phyloP scores from a whole-genome alignment of 2,888 invertebrate genomes.

The Lutraria lutraria region DNA sequence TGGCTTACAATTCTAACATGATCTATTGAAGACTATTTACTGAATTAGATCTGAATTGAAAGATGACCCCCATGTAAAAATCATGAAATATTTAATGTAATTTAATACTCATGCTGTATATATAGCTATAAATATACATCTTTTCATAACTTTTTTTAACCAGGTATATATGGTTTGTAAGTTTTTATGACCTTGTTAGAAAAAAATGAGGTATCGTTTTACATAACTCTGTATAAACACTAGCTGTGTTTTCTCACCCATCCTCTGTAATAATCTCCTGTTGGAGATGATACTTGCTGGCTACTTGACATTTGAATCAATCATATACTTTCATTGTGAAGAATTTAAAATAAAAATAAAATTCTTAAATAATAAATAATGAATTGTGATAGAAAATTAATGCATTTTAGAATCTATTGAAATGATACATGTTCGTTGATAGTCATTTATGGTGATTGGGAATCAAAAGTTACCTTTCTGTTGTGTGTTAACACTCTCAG shows the following conservation, averaged over 20 bases:
- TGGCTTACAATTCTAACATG: background rate
- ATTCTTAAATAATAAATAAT: no score
- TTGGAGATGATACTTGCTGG: background rate
- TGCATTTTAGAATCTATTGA: no score
- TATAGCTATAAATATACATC: background rate
- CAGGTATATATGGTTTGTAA: background rate
- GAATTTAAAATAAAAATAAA: no score
- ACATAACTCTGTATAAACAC: background rate
- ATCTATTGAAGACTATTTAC: background rate
- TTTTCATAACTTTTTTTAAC: background rate
- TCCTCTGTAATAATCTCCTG: background rate
- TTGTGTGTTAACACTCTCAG: background rate
- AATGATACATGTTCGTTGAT: background rate
- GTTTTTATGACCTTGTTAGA: constrained; percentile 7
- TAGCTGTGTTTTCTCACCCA: background rate
- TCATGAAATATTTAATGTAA: constrained; percentile 15
- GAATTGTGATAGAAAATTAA: no score
- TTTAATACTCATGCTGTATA: background rate
- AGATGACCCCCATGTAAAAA: background rate
- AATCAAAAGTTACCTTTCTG: background rate
- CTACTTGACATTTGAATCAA: background rate
- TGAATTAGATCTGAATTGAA: background rate
- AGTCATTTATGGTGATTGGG: background rate
- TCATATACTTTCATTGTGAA: background rate
- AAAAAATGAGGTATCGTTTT: background rate